Conservation (phyloP, 1,140 invertebrate genomes). For the Conopomorpha cramerella region DNA sequence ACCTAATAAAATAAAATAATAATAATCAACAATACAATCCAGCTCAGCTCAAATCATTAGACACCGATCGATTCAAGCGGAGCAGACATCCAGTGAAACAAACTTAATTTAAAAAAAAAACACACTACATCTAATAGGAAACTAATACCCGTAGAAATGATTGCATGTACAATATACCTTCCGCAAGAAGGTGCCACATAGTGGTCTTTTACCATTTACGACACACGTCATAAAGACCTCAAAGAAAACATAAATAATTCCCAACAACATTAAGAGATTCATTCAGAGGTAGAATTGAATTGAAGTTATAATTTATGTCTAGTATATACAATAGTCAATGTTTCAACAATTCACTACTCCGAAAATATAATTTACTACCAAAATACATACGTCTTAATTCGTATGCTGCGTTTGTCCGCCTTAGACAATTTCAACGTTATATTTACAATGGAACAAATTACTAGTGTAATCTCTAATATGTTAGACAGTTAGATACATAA, state of each 20-base stretch:
- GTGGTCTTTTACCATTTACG: not conserved
- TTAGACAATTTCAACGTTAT: slow-evolving; percentile 22
- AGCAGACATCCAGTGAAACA: slow-evolving; percentile 17
- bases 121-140: slow-evolving; percentile 52
- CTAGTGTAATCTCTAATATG: too few species aligned
- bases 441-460: slow-evolving; percentile 26
- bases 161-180: slow-evolving; percentile 24
- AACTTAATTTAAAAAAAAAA: slow-evolving; percentile 42
- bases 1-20: slow-evolving; percentile 51
- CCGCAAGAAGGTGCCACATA: not conserved
- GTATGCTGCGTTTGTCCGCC: too few species aligned
- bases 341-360: too few species aligned
- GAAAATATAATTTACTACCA: too few species aligned
- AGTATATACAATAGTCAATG: too few species aligned
- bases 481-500: too few species aligned
- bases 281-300: slow-evolving; percentile 14
- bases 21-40: slow-evolving; percentile 59
- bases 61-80: too few species aligned
- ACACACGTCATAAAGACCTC: too few species aligned
- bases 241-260: too few species aligned
- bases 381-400: too few species aligned
- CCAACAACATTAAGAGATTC: too few species aligned
- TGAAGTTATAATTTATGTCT: slow-evolving; percentile 10
- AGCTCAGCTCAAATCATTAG: slow-evolving; percentile 27
- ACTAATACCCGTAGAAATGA: slow-evolving; percentile 60